These are phyloP conservation scores for Carposina sasakii DNA, from an alignment of 1,140 invertebrate genomes.

Conservation along the genomic window DNA sequence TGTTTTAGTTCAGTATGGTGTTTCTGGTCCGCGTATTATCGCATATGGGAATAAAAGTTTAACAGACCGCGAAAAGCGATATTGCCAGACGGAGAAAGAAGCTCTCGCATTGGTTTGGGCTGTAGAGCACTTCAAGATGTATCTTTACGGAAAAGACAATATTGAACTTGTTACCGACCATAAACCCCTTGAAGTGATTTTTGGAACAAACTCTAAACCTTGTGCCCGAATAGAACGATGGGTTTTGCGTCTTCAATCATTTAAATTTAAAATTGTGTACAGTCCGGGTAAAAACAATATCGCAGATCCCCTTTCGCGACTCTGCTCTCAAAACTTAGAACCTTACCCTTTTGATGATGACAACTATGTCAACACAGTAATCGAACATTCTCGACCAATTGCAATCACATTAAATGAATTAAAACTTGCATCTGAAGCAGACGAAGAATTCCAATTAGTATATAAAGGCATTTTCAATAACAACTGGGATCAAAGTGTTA, in stretches of 20 bases:
- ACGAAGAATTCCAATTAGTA: conserved; percentile 2
- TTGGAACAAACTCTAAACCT: conserved; percentile 17
- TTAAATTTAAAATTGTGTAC: conserved; percentile 33
- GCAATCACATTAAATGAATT: conserved; percentile 3
- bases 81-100: conserved; percentile 30
- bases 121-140: conserved; percentile 5
- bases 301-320: conserved; percentile 44
- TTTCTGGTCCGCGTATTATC: conserved; percentile 9
- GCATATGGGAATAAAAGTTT: conserved; percentile 16
- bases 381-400: conserved; percentile 2
- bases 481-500: conserved; percentile 8
- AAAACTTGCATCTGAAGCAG: neutral
- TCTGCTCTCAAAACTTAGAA: conserved; percentile 7
- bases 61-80: conserved; percentile 18
- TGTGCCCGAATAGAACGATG: conserved; percentile 29
- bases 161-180: conserved; percentile 35
- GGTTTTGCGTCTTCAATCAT: conserved; percentile 19
- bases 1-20: conserved; percentile 26
- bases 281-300: conserved; percentile 48
- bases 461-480: conserved; percentile 9
- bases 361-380: conserved; percentile 4
- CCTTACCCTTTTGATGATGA: neutral
- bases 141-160: conserved; percentile 15
- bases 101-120: conserved; percentile 16
- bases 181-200: conserved; percentile 27